A percentile compares a stretch with the other conserved stretches of the same genome.
Evolutionary conservation across 2,797 vertebrate species (phyloP).

Genomic region (Syngnathus acus): DNA sequence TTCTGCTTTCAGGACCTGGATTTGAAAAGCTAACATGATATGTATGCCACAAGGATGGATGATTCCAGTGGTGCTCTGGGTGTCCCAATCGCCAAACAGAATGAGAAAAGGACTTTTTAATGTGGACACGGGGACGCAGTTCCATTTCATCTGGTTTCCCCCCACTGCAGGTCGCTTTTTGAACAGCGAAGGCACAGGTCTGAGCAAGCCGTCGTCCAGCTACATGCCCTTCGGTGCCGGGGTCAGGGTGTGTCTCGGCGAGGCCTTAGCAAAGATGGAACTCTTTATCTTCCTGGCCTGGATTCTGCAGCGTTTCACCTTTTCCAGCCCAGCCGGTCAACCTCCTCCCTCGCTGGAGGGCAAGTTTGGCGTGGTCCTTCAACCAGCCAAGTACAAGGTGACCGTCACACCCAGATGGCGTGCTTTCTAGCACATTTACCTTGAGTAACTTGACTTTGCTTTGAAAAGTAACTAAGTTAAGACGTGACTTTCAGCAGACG

Average conservation of each 20-base stretch:
- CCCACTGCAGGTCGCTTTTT: slow-evolving; percentile 81
- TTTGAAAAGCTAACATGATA: no score
- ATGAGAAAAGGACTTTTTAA: no score
- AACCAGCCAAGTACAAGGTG: slow-evolving; percentile 77
- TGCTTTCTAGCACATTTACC: no score
- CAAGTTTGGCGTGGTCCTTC: slow-evolving; percentile 81
- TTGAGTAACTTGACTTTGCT: no score
- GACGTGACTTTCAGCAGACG: no score
- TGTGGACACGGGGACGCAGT: no score
- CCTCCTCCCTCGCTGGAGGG: slow-evolving; percentile 77
- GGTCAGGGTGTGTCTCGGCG: slow-evolving; percentile 82
- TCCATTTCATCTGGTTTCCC: not conserved
- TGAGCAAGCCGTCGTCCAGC: slow-evolving; percentile 74
- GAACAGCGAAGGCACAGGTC: slow-evolving; percentile 69
- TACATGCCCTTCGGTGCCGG: slow-evolving; percentile 89
- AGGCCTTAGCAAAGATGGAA: slow-evolving; percentile 89
- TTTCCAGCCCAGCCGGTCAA: slow-evolving; percentile 72
- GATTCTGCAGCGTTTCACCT: slow-evolving; percentile 84
- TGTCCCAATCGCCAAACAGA: no score
- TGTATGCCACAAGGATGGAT: no score
- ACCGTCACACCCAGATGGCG: slow-evolving; percentile 64
- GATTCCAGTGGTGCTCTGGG: no score
- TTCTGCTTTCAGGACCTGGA: no score
- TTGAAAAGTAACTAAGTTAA: no score
- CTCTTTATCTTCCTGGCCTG: slow-evolving; percentile 85